phyloP scores from a whole-genome alignment of 1,140 invertebrate species.

The Habropoda laboriosa region DNA sequence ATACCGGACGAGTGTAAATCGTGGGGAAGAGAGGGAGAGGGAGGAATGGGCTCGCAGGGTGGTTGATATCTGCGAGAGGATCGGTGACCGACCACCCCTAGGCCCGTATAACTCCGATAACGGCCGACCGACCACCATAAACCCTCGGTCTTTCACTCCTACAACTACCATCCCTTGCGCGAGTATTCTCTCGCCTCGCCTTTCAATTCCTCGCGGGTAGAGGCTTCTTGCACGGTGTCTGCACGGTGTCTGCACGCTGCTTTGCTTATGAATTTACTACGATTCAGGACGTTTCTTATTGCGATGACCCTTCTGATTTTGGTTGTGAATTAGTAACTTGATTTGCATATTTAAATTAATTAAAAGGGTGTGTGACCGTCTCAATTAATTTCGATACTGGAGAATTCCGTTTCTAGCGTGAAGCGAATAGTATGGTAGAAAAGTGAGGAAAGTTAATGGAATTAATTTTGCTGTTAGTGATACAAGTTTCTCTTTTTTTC shows the following conservation, averaged over 20 bases:
- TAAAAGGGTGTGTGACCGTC: too few relatives aligned
- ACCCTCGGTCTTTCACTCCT: slow-evolving; percentile 66
- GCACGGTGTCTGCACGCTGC: too few relatives aligned
- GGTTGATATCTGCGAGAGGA: slow-evolving; percentile 64
- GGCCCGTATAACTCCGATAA: slow-evolving; percentile 70
- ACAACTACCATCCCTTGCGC: slow-evolving; percentile 44
- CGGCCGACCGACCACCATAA: slow-evolving; percentile 65
- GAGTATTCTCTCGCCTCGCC: slow-evolving; percentile 14
- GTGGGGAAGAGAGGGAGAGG: background rate
- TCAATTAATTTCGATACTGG: too few relatives aligned
- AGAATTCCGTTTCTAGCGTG: too few relatives aligned
- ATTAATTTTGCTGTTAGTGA: too few relatives aligned
- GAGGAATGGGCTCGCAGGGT: slow-evolving; percentile 50
- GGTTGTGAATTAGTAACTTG: too few relatives aligned
- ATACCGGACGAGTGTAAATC: slow-evolving; percentile 4
- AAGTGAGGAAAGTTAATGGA: too few relatives aligned
- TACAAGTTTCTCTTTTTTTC: too few relatives aligned
- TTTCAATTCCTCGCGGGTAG: slow-evolving; percentile 6
- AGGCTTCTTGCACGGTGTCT: background rate
- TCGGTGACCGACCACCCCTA: slow-evolving; percentile 50
- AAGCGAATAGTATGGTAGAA: too few relatives aligned
- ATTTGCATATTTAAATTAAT: too few relatives aligned
- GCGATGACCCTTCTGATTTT: too few relatives aligned
- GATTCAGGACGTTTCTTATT: too few relatives aligned
- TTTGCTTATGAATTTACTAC: slow-evolving; percentile 1